Conservation (phyloP, 1,140 invertebrate species). For the Zaprionus ghesquierei region DNA sequence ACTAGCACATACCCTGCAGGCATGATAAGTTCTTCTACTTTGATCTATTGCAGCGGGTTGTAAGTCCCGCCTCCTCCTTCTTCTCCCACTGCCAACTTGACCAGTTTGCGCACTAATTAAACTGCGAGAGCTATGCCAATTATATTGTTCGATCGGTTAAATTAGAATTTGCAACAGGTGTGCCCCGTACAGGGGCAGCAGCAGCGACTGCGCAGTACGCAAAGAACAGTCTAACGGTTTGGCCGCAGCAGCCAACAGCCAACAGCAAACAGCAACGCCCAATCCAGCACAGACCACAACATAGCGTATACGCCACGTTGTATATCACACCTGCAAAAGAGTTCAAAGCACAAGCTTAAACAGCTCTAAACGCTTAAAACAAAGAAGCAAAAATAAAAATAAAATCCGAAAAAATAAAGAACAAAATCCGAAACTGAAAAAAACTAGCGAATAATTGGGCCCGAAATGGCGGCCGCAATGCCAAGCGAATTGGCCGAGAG, state of each 20-base stretch:
- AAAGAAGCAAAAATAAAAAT: background rate
- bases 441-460: constrained; percentile 65
- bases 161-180: constrained; percentile 74
- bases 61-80: background rate
- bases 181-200: constrained; percentile 23
- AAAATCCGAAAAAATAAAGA: constrained; percentile 6
- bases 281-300: background rate
- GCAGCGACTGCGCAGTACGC: constrained; percentile 13
- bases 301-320: constrained; percentile 18
- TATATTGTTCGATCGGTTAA: constrained; percentile 66
- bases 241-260: constrained; percentile 27
- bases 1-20: background rate
- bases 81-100: background rate
- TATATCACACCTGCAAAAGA: constrained; percentile 45
- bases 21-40: no score
- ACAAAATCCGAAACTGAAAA: background rate
- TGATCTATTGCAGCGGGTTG: background rate
- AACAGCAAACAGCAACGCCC: constrained; percentile 37
- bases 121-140: constrained; percentile 49
- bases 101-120: constrained; percentile 69
- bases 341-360: constrained; percentile 66
- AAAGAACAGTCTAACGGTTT: constrained; percentile 62
- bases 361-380: constrained; percentile 7
- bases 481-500: constrained; percentile 59
- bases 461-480: constrained; percentile 62